Evolutionary conservation across 2,113 vertebrate genomes (phyloP).

Genomic region (Lagopus muta): DNA sequence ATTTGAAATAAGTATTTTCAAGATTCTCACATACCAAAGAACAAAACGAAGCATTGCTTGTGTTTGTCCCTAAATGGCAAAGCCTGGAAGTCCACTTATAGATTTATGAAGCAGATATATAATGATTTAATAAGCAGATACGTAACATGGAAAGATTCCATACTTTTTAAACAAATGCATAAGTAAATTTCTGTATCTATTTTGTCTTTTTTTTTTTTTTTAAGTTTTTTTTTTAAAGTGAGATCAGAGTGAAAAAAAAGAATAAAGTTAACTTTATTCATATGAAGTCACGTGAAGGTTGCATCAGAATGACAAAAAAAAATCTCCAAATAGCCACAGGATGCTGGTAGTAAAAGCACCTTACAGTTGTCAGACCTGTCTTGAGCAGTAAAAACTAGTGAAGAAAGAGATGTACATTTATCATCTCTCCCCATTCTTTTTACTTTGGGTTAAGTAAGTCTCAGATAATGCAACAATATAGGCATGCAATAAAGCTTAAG

Average conservation of each 20-base stretch:
- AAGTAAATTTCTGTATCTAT: neutral
- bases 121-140: neutral
- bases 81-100: neutral
- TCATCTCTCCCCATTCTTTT: neutral
- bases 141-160: neutral
- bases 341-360: neutral
- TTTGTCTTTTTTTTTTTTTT: neutral
- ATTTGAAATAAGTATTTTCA: neutral
- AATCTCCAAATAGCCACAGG: neutral
- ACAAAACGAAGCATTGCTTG: neutral
- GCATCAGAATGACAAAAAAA: neutral
- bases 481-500: neutral
- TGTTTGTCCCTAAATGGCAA: neutral
- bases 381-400: neutral
- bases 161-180: neutral
- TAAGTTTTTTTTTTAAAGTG: neutral
- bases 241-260: neutral
- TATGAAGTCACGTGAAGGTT: neutral
- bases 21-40: neutral
- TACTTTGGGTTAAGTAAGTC: neutral
- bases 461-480: neutral
- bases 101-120: neutral
- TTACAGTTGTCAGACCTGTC: neutral
- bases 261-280: neutral
- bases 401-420: neutral